Conservation (phyloP, 1,140 invertebrate genomes). For the Scaptomyza hsui region DNA sequence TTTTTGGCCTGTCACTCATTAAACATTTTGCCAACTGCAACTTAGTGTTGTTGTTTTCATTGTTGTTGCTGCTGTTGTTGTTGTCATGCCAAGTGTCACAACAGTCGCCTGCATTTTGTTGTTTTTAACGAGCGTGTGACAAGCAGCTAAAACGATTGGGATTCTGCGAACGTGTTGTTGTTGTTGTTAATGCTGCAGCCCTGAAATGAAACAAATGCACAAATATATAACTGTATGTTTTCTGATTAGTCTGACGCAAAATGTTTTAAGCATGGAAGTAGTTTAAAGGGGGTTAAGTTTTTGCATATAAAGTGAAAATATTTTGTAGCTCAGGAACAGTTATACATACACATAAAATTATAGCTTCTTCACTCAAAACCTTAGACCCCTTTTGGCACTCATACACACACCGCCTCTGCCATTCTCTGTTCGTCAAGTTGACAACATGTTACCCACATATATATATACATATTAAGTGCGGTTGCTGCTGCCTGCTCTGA, state of each 20-base stretch:
- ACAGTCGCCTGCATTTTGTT: conserved; percentile 69
- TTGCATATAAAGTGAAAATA: too few relatives aligned
- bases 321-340: too few relatives aligned
- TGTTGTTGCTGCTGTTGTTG: conserved; percentile 36
- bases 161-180: conserved; percentile 64
- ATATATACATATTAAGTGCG: conserved; percentile 10
- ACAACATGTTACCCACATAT: conserved; percentile 49
- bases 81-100: conserved; percentile 77
- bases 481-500: conserved; percentile 44
- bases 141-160: conserved; percentile 40
- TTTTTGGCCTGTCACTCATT: conserved; percentile 66
- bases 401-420: conserved; percentile 33
- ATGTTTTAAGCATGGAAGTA: not conserved
- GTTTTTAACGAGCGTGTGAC: conserved; percentile 74
- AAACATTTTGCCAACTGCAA: conserved; percentile 78
- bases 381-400: not conserved
- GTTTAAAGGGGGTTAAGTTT: not conserved
- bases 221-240: not conserved
- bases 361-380: not conserved
- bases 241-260: conserved; percentile 48
- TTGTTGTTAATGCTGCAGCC: conserved; percentile 31
- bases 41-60: conserved; percentile 60
- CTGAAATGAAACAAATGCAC: conserved; percentile 43
- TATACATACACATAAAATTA: too few relatives aligned
- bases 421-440: conserved; percentile 27